Percentiles rank a stretch among this genome's conserved stretches.
Evolutionary conservation across 2,113 vertebrate species (phyloP).

Genomic region (Pyrgilauda ruficollis): DNA sequence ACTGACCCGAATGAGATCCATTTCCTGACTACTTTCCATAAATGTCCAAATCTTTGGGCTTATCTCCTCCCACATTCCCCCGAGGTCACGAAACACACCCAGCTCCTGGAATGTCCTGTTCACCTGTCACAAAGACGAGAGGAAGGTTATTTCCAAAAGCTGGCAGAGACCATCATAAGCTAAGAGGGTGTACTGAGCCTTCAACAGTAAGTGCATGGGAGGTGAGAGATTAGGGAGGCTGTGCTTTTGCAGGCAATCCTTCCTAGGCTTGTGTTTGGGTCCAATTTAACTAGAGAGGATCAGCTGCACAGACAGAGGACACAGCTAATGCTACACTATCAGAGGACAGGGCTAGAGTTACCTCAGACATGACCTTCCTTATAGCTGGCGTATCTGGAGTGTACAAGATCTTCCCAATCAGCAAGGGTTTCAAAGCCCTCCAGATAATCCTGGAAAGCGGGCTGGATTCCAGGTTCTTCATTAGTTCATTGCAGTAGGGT

Average conservation of each 20-base stretch:
- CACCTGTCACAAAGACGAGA: conserved; percentile 75
- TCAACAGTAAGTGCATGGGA: neutral
- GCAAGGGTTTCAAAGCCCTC: conserved; percentile 91
- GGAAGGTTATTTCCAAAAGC: neutral
- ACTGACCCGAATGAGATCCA: conserved; percentile 89
- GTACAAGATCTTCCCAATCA: conserved; percentile 95
- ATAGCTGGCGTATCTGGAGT: conserved; percentile 89
- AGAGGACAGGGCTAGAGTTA: conserved; percentile 51
- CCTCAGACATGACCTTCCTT: conserved; percentile 88
- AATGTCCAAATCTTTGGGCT: conserved; percentile 90
- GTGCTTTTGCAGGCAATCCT: neutral
- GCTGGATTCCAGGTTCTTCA: conserved; percentile 91
- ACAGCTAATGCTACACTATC: neutral
- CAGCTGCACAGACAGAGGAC: neutral
- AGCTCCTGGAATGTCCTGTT: conserved; percentile 97
- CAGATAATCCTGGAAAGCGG: conserved; percentile 95
- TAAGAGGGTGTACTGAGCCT: neutral
- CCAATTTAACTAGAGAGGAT: neutral
- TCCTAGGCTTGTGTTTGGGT: neutral
- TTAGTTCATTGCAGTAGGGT: conserved; percentile 92
- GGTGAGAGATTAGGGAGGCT: neutral
- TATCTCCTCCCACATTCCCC: conserved; percentile 94
- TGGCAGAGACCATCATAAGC: neutral
- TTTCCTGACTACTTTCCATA: conserved; percentile 89
- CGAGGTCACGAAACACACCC: conserved; percentile 88